phyloP scores from a whole-genome alignment of 2,113 vertebrate species.

The Pelecanus crispus region DNA sequence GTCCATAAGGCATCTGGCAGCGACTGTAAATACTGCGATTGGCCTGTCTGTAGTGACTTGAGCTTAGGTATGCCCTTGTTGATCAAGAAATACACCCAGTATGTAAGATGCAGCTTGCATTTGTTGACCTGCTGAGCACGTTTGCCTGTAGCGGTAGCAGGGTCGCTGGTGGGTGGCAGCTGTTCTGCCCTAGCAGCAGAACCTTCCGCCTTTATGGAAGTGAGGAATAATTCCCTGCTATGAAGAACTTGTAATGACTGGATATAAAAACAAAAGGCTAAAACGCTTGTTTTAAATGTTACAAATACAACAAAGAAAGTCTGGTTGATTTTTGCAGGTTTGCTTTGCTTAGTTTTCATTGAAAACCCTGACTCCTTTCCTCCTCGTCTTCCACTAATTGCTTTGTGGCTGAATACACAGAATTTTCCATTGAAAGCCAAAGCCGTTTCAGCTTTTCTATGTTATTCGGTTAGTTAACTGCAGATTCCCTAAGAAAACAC shows the following conservation, averaged over 20 bases:
- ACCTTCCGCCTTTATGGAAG: too few relatives aligned
- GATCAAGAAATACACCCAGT: rapidly evolving
- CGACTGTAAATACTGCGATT: background rate
- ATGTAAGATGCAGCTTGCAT: rapidly evolving
- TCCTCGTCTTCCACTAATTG: background rate
- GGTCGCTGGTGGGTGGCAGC: background rate
- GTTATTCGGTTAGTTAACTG: background rate
- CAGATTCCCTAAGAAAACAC: background rate
- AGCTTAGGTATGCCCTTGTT: rapidly evolving
- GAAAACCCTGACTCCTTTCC: background rate
- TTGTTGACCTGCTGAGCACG: too few relatives aligned
- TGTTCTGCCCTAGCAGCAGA: background rate
- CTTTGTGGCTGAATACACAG: background rate
- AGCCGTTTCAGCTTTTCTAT: background rate
- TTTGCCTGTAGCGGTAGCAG: rapidly evolving
- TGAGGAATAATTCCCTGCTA: background rate
- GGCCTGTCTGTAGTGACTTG: too few relatives aligned
- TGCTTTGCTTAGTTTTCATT: background rate
- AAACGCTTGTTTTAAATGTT: background rate
- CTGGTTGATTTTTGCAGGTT: background rate
- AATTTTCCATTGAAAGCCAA: background rate
- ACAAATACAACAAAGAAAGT: background rate
- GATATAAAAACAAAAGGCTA: background rate
- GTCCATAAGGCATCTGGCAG: background rate
- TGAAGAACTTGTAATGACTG: background rate